Conservation (phyloP, 2,797 vertebrate species). For the Dipus sagitta region DNA sequence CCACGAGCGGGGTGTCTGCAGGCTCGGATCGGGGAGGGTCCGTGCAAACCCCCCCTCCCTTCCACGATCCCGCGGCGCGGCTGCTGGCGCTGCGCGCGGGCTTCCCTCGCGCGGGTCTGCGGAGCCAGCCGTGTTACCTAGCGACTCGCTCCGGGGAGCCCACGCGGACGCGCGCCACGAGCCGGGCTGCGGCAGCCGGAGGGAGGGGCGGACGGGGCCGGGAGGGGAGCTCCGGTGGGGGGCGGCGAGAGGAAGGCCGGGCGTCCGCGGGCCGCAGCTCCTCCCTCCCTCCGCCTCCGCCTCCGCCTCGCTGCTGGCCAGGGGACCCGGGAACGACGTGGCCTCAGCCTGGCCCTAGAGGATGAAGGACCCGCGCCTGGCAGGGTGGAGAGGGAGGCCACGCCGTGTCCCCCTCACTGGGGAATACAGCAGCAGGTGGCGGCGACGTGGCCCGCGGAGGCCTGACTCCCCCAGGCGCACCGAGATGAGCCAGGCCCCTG, state of each 20-base stretch:
- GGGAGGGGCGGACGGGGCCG: neutral
- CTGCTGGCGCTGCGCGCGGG: slow-evolving; percentile 66
- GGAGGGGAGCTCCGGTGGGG: neutral
- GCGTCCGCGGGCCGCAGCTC: slow-evolving; percentile 39
- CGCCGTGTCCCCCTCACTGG: neutral
- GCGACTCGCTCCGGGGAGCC: slow-evolving; percentile 79
- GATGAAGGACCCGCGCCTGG: neutral
- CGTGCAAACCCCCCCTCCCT: neutral
- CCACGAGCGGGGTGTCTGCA: neutral
- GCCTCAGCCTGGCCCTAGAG: neutral
- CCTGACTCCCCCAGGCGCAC: neutral
- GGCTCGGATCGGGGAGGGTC: neutral
- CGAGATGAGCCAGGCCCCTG: neutral
- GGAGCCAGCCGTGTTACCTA: slow-evolving; percentile 78
- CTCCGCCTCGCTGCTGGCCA: neutral
- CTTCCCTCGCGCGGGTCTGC: slow-evolving; percentile 77
- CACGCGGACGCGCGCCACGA: slow-evolving; percentile 71
- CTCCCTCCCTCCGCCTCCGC: slow-evolving; percentile 65
- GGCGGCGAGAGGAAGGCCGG: neutral
- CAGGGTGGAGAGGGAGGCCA: fast-evolving
- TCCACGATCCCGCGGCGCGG: neutral
- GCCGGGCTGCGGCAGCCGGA: slow-evolving; percentile 77
- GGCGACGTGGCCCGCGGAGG: slow-evolving; percentile 28
- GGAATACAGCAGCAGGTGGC: slow-evolving; percentile 80
- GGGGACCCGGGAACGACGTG: neutral